A percentile compares a stretch with the other conserved stretches of the same genome.
These are phyloP conservation scores for Meiosimyza decipiens DNA, from an alignment of 2,888 invertebrate species.

Conservation along the genomic window DNA sequence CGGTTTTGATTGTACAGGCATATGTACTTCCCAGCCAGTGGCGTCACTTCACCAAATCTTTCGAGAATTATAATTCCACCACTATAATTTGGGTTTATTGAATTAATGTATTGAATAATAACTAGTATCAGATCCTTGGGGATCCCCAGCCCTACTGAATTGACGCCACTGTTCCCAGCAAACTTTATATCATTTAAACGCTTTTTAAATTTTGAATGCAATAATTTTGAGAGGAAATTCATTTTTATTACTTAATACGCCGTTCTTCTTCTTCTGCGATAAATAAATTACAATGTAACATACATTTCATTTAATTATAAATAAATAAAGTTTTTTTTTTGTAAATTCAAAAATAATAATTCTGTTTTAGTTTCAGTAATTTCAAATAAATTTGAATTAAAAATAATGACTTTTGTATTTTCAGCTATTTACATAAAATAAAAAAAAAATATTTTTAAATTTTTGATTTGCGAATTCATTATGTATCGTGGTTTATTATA, in stretches of 20 bases:
- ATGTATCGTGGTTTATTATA: conserved; percentile 11
- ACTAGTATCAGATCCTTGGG: no score
- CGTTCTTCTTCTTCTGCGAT: not conserved
- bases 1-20: no score
- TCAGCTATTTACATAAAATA: conserved; percentile 13
- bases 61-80: no score
- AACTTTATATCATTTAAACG: not conserved
- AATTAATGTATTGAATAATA: no score
- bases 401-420: not conserved
- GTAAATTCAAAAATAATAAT: not conserved
- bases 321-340: not conserved
- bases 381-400: conserved; percentile 16
- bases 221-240: conserved; percentile 44
- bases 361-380: conserved; percentile 11
- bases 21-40: no score
- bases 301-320: not conserved
- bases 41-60: no score
- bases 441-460: conserved; percentile 40
- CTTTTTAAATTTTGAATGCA: conserved; percentile 19
- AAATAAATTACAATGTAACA: conserved; percentile 1
- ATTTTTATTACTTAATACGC: conserved; percentile 38
- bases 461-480: conserved; percentile 19
- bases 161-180: no score
- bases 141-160: no score
- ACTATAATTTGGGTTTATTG: no score